A percentile compares a stretch with the other conserved stretches of the same genome.
These are phyloP conservation scores for Chelidonichthys spinosus DNA, from an alignment of 2,797 vertebrate species.

Conservation along the genomic window DNA sequence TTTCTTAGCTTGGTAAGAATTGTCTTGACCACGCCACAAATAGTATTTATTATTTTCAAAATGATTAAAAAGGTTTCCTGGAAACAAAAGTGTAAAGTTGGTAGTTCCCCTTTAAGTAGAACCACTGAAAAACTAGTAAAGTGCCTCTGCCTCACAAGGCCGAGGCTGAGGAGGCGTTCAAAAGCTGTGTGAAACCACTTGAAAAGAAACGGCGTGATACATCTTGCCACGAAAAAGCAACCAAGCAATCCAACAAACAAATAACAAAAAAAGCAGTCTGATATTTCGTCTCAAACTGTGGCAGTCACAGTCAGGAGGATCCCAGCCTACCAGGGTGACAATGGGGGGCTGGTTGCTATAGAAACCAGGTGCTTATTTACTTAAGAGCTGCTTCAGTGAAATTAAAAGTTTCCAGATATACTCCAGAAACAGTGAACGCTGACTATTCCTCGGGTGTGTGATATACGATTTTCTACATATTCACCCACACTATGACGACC, in stretches of 20 bases:
- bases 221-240: constrained; percentile 1
- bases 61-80: too few relatives aligned
- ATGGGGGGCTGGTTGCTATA: constrained; percentile 1
- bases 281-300: constrained; percentile 7
- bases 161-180: background rate
- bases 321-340: background rate
- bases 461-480: background rate
- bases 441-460: too few relatives aligned
- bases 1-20: too few relatives aligned
- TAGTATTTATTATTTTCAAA: too few relatives aligned
- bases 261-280: background rate
- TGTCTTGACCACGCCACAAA: too few relatives aligned
- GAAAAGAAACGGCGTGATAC: background rate
- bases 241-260: background rate
- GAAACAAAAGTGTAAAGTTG: background rate
- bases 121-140: background rate
- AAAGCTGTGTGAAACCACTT: background rate
- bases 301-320: constrained; percentile 25
- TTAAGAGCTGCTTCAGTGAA: constrained; percentile 5
- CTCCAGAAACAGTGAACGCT: background rate
- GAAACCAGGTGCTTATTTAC: constrained; percentile 6
- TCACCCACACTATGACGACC: background rate
- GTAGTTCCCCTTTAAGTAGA: background rate
- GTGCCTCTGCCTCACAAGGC: background rate
- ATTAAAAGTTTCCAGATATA: background rate